Evolutionary conservation across 2,888 invertebrate genomes (phyloP).

Genomic region (Anarsia innoxiella): DNA sequence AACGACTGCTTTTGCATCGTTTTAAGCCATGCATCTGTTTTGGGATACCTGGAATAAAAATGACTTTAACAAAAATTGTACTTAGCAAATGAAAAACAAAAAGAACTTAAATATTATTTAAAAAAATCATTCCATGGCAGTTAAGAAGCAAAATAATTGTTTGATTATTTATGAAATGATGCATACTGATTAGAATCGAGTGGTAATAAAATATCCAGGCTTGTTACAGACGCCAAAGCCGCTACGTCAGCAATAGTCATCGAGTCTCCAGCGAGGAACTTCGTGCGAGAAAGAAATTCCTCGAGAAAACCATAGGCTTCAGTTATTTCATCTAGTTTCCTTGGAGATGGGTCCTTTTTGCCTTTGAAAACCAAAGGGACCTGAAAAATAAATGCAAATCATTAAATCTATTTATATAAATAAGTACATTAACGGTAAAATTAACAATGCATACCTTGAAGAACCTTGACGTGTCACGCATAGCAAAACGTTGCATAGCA

Average conservation of each 20-base stretch:
- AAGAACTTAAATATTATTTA: too few species aligned
- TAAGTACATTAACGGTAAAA: not conserved
- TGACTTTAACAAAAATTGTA: not conserved
- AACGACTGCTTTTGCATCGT: constrained; percentile 35
- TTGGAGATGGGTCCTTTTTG: constrained; percentile 30
- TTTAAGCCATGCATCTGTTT: constrained; percentile 39
- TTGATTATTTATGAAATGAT: too few species aligned
- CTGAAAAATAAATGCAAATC: not conserved
- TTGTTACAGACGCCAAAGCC: constrained; percentile 38
- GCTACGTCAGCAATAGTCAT: constrained; percentile 68
- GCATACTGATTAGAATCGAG: constrained; percentile 34
- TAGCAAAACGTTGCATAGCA: not conserved
- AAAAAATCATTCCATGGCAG: too few species aligned
- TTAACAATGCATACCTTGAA: too few species aligned
- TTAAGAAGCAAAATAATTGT: too few species aligned
- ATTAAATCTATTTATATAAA: not conserved
- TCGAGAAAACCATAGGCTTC: constrained; percentile 54
- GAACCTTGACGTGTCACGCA: not conserved
- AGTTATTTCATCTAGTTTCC: constrained; percentile 32
- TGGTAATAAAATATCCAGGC: constrained; percentile 34
- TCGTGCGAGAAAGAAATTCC: constrained; percentile 42
- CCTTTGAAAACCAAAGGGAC: constrained; percentile 27
- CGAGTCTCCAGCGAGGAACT: constrained; percentile 57
- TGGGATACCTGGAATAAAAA: constrained; percentile 34
- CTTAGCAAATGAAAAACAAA: too few species aligned